Conservation (phyloP, 2,888 invertebrate genomes). For the Brachycybe producta region DNA sequence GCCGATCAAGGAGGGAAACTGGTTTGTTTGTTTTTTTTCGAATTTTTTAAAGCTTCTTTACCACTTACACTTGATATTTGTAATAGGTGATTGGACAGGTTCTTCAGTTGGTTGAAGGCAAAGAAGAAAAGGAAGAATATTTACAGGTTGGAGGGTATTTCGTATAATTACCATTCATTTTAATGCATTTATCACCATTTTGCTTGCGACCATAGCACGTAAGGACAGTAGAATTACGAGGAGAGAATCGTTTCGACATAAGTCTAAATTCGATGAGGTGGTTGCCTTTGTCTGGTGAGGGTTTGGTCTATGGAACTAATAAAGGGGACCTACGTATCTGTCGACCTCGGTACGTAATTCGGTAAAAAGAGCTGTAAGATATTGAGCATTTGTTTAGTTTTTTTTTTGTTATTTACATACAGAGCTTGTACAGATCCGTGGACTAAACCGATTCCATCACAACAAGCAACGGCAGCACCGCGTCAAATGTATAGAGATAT, state of each 20-base stretch:
- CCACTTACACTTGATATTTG: neutral
- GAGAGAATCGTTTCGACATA: slow-evolving; percentile 37
- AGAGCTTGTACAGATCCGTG: slow-evolving; percentile 10
- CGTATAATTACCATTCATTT: neutral
- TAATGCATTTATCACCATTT: no score
- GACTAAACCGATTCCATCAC: slow-evolving; percentile 2
- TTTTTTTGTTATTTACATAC: neutral
- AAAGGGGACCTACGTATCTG: slow-evolving; percentile 51
- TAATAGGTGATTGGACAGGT: slow-evolving; percentile 17
- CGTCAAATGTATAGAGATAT: slow-evolving; percentile 11
- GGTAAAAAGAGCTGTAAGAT: no score
- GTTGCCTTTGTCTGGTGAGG: slow-evolving; percentile 70
- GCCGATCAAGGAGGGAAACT: slow-evolving; percentile 37
- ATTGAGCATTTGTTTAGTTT: no score
- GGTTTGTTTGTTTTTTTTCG: slow-evolving; percentile 29
- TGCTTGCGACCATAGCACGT: slow-evolving; percentile 10
- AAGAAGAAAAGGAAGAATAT: slow-evolving; percentile 12
- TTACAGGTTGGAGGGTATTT: slow-evolving; percentile 5
- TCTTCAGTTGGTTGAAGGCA: slow-evolving; percentile 13
- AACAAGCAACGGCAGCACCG: neutral
- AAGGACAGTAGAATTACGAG: slow-evolving; percentile 14
- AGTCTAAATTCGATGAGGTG: slow-evolving; percentile 73
- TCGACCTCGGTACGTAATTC: slow-evolving; percentile 15
- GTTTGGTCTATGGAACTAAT: slow-evolving; percentile 72
- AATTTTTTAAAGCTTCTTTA: neutral